Conservation (phyloP, 1,140 invertebrate genomes). For the Macrotrachela quadricornifera region DNA sequence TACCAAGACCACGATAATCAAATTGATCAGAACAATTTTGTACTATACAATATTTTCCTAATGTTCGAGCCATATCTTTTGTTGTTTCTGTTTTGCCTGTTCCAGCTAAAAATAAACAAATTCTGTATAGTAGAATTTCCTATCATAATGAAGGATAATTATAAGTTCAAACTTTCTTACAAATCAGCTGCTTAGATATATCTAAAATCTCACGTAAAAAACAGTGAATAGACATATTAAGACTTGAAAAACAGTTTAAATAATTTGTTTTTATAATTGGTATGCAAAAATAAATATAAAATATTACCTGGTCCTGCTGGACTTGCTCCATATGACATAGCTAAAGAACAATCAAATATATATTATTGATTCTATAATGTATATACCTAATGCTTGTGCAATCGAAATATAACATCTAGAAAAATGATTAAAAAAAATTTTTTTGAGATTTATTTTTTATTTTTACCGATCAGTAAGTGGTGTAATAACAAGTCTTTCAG, state of each 20-base stretch:
- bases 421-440: conserved; percentile 1
- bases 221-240: too few species aligned
- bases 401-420: conserved; percentile 79
- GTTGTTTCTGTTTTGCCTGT: conserved; percentile 91
- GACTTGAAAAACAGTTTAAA: too few species aligned
- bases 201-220: too few species aligned
- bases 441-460: background rate
- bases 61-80: conserved; percentile 89
- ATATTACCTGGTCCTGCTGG: conserved; percentile 52
- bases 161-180: too few species aligned
- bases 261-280: too few species aligned
- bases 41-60: conserved; percentile 88
- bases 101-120: conserved; percentile 38
- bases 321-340: conserved; percentile 76
- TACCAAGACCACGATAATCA: conserved; percentile 58
- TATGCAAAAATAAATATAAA: too few species aligned
- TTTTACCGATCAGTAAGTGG: conserved; percentile 71
- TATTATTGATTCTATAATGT: conserved; percentile 34
- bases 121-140: too few species aligned
- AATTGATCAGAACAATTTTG: conserved; percentile 97
- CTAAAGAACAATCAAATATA: too few species aligned
- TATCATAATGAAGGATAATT: too few species aligned
- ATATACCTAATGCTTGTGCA: conserved; percentile 58
- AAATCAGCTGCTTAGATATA: too few species aligned
- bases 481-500: conserved; percentile 78